Evolutionary conservation across 1,140 invertebrate species (phyloP), one percentile per base, ranked within the genome.

Genomic region (Palaemon carinicauda): DNA sequence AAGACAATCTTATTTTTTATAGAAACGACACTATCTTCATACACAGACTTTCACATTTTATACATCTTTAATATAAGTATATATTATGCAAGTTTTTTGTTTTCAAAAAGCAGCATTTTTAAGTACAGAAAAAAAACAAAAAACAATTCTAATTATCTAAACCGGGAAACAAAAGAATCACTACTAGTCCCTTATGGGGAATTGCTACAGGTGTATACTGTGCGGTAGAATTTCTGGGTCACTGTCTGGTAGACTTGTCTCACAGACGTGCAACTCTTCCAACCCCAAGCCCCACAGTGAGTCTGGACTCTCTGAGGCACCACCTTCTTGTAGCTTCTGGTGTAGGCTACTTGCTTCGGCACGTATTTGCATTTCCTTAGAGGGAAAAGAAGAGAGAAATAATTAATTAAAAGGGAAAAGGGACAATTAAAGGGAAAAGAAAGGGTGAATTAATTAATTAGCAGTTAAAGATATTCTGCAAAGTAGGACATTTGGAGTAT

Each of bases 291-390:
- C 9, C 84, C 84, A 60, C 84, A 86, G 84, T 86, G 84, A 12
- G 77, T 86, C 77, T 80, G 60, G 0, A 86, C 84, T 21, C 60
- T 19, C 29, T 86, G 84, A 1, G 84, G 84, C 75, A 86, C 84
- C 29, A 73, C 51, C 52, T 86, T 86, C 84, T 80, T 80, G 84
- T 86, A 86, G 50, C 77, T 86, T 17, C 77, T 65, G 9, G 84
- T 86, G 84, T 86, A 86, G 7, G 77, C 84, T n/a, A 86, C 84
- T 29, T 86, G 84, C 52, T 86, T 86, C 56, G 84, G 84, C 27
- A 86, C 84, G 77, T 86, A 86, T 21, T 86, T 86, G 21, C 84
- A 86, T 51, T 86, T 86, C 78, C 84, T 86, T 56, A 0, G 15
- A 27, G 33, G n/a, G 19, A 52, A 21, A 21, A 41, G 12, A 50